These are phyloP conservation scores for Chaetophractus vellerosus DNA, from an alignment of 2,797 vertebrate species.

Conservation along the genomic window DNA sequence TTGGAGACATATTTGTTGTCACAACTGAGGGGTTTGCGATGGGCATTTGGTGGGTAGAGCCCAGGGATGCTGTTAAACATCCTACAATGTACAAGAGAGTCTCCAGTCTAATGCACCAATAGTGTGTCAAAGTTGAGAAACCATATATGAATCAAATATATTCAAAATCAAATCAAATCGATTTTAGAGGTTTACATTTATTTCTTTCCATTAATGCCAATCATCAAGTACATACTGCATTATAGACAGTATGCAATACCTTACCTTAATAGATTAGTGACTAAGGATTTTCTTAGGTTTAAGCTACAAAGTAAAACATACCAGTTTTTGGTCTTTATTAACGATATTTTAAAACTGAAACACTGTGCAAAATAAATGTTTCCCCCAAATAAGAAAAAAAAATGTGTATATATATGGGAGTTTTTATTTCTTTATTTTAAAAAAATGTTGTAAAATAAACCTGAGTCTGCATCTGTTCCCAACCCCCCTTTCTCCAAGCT, in stretches of 20 bases:
- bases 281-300: background rate
- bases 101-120: background rate
- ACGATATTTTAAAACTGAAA: background rate
- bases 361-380: background rate
- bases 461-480: too few species aligned
- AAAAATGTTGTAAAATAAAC: too few species aligned
- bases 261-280: background rate
- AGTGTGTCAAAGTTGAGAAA: slow-evolving; percentile 15
- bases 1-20: background rate
- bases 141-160: background rate
- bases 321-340: background rate
- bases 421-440: too few species aligned
- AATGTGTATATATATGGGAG: background rate
- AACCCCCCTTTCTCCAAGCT: too few species aligned
- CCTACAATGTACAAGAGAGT: background rate
- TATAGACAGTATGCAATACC: background rate
- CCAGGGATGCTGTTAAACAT: background rate
- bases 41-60: background rate
- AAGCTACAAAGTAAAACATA: slow-evolving; percentile 30
- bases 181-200: background rate
- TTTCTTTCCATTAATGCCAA: slow-evolving; percentile 19
- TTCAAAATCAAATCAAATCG: background rate
- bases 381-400: background rate
- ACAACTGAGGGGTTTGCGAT: background rate
- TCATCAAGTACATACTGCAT: background rate